Evolutionary conservation across 2,888 invertebrate genomes (phyloP), one percentile per base, ranked within the genome.

Genomic region (Zeuzera pyrina): DNA sequence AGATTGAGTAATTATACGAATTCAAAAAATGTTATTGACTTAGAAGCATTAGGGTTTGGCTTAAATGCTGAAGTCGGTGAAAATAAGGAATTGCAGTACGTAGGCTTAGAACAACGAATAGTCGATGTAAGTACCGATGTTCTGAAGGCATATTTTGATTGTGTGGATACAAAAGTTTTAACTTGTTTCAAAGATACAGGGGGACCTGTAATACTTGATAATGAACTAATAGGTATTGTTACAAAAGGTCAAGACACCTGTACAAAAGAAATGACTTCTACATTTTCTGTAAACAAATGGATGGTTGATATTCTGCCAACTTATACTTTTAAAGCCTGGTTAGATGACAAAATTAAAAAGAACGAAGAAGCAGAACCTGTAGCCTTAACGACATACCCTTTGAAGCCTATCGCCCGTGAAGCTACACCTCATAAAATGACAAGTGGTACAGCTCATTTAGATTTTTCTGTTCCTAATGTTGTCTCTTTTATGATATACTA

Each of bases 121-220:
- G 42, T 38, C 8, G 44, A 37, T 2, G 49, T 44, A 35, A 15
- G 23, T 14, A 39, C 36, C 3, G 44, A 48, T 30, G 19, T 39
- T 30, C 32, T 67, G 11, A 50, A 35, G 39, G 65, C 55, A 7
- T 76, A 56, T 42, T 58, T 79, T 43, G 81, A 79, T 39, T 83
- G 81, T 35, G 52, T 79, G 13, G 76, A 79, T 31, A 73, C 77
- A 1, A 79, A 74, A 48, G 52, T 70, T n/a, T 34, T 42, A 1
- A 71, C 71, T 1, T 83, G 81, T 49, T 83, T 72, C 40, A 74
- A 54, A 54, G 81, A 83, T 33, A 51, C 53, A 7, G 81, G 81
- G 26, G 78, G 79, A 1, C 78, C 81, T 6, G 62, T 56, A 5
- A 49, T 81, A 38, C 60, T 58, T 37, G 57, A 66, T 32, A 62